Percentiles rank a stretch among this genome's conserved stretches.
phyloP scores from a whole-genome alignment of 2,888 invertebrate genomes.

The Mimachlamys varia region DNA sequence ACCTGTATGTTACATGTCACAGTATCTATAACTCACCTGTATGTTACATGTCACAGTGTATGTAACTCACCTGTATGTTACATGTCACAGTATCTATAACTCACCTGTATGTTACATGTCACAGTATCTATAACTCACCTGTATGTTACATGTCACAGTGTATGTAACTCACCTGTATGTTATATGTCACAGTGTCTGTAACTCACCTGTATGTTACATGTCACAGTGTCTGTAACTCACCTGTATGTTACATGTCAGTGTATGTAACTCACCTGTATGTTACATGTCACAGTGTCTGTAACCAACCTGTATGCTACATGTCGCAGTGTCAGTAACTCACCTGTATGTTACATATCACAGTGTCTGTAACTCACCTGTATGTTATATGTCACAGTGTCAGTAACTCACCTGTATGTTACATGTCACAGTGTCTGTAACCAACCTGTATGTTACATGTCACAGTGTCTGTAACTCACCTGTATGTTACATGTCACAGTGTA shows the following conservation, averaged over 20 bases:
- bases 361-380: neutral
- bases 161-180: neutral
- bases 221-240: neutral
- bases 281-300: neutral
- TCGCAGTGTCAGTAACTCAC: neutral
- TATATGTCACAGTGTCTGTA: neutral
- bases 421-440: neutral
- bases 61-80: neutral
- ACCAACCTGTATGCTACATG: neutral
- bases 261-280: neutral
- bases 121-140: conserved; percentile 4
- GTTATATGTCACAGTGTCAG: neutral
- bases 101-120: neutral
- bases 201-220: neutral
- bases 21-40: neutral
- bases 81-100: neutral
- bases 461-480: neutral
- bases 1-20: neutral
- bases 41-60: neutral
- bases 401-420: neutral
- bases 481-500: neutral
- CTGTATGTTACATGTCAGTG: neutral
- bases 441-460: conserved; percentile 5
- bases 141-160: neutral
- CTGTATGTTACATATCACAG: neutral